Base-by-base conservation (phyloP, 2,113 vertebrate genomes). In the Lophochroa leadbeateri region DNA sequence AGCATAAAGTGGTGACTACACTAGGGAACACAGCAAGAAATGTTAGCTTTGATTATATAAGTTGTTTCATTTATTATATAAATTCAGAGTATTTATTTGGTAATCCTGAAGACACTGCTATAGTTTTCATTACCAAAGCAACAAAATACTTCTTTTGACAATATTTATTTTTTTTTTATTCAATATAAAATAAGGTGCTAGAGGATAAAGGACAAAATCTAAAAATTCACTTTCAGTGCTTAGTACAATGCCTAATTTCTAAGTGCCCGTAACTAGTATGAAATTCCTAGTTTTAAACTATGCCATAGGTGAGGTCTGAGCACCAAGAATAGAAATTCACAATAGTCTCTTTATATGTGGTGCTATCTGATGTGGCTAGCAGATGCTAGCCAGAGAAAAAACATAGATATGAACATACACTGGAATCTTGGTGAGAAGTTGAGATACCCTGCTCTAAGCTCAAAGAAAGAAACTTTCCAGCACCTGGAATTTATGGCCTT, bases 321-420 rank as follows among this genome's bases (percentile, higher is more conserved):
- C 24, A 65, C 2, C 3, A 37, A 31, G 10, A 50, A 7, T 1
- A 83, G 17, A 49, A 70, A 78, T 74, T 60, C 12, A 61, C 35
- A 79, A n/a, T 17, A 82, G 2, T 2, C 7, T 67, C 6, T 2
- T 55, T 70, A 19, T 3, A 31, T 15, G 5, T 28, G 6, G 9
- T 67, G 39, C 15, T 24, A 28, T 41, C 33, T 78, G 25, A 58
- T 16, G 7, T 49, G 13, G 4, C 13, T 60, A 52, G 8, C 12
- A 86, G n/a, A 60, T 55, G 2, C 1, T 5, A 57, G 77, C 25
- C 29, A 25, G 6, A 55, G 31, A 71, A 68, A 31, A 0, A 21
- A 1, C 10, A 16, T 2, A 17, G 0, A 0, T 21, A 41, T 65
- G 11, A 81, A 49, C 0, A 0, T 10, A 23, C 17, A 41, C 10